These are phyloP conservation scores for Tetragonula carbonaria DNA, from an alignment of 2,888 invertebrate species.

Conservation along the genomic window DNA sequence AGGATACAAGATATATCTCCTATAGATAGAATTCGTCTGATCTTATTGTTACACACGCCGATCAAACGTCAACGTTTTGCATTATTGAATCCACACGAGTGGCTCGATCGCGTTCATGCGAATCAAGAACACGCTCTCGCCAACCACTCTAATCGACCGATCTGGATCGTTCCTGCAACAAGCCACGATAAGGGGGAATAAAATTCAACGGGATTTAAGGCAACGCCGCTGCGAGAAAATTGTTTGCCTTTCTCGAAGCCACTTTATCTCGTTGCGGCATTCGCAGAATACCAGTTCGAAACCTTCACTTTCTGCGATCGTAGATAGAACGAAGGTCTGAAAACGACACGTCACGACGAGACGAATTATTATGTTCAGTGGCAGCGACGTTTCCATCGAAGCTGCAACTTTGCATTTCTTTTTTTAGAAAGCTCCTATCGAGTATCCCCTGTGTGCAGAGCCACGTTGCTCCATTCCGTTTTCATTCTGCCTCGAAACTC, in stretches of 20 bases:
- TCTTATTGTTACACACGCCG: conserved; percentile 62
- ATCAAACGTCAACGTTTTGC: conserved; percentile 61
- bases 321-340: conserved; percentile 37
- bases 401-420: background rate
- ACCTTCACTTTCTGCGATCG: conserved; percentile 41
- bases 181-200: conserved; percentile 37
- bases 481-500: too few species aligned
- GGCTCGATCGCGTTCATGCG: conserved; percentile 63
- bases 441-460: background rate
- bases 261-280: conserved; percentile 30
- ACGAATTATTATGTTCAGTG: conserved; percentile 44
- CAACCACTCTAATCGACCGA: conserved; percentile 39
- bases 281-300: conserved; percentile 42
- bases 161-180: conserved; percentile 22
- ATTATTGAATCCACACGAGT: conserved; percentile 65
- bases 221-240: conserved; percentile 33
- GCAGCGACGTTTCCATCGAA: conserved; percentile 13
- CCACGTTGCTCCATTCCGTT: background rate
- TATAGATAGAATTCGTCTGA: background rate
- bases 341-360: conserved; percentile 39
- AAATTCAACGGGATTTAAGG: conserved; percentile 46
- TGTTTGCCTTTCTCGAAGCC: conserved; percentile 43
- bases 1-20: background rate
- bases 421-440: background rate
- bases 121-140: conserved; percentile 49